phyloP scores from a whole-genome alignment of 2,797 vertebrate genomes.

The Galaxias olidus region DNA sequence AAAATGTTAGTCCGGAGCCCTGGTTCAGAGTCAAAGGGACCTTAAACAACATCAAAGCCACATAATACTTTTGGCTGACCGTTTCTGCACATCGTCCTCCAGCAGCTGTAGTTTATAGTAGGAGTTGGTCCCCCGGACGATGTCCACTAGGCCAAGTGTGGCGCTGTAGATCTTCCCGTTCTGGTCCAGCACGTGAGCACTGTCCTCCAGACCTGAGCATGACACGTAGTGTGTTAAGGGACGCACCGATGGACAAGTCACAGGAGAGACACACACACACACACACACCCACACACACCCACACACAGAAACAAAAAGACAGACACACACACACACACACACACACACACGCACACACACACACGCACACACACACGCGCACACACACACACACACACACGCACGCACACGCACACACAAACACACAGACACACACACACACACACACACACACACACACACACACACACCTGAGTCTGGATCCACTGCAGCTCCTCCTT shows the following conservation, averaged over 20 bases:
- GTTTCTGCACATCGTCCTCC: conserved; percentile 92
- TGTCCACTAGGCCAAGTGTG: conserved; percentile 94
- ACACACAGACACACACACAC: not conserved
- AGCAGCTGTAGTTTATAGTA: conserved; percentile 97
- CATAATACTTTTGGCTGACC: conserved; percentile 66
- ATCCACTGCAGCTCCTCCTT: conserved; percentile 96
- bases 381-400: not conserved
- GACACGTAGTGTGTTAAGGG: not conserved
- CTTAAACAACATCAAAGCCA: conserved; percentile 1
- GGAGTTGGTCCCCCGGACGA: conserved; percentile 94
- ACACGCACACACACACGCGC: too few relatives aligned
- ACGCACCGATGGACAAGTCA: too few relatives aligned
- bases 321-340: not conserved
- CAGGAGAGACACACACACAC: not conserved
- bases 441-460: not conserved
- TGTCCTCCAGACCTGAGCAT: conserved; percentile 87
- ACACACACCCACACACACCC: not conserved
- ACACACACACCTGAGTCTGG: conserved; percentile 89
- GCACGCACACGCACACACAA: not conserved
- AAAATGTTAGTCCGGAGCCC: too few relatives aligned
- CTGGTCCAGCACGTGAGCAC: conserved; percentile 94
- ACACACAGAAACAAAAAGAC: too few relatives aligned
- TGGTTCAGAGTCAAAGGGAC: not conserved
- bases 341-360: conserved; percentile 75
- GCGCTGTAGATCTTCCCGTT: conserved; percentile 95